Conservation (phyloP, 2,888 invertebrate genomes). For the Thera obeliscata region DNA sequence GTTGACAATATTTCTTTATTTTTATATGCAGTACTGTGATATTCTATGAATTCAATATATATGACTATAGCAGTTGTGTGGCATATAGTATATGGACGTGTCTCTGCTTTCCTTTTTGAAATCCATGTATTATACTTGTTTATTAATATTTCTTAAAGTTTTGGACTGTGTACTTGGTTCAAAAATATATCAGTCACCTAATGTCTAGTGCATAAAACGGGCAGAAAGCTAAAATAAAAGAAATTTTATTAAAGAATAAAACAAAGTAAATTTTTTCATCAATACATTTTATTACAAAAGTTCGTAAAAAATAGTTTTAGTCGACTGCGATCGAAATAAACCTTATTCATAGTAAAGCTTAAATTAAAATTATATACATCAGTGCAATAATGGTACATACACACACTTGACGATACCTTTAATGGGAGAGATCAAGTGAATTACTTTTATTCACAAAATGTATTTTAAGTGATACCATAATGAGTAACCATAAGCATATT, state of each 20-base stretch:
- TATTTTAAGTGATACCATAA: constrained; percentile 16
- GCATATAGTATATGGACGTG: too few relatives aligned
- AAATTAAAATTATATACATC: constrained; percentile 73
- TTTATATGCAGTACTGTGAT: too few relatives aligned
- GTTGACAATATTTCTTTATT: too few relatives aligned
- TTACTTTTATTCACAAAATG: constrained; percentile 22
- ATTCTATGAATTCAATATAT: too few relatives aligned
- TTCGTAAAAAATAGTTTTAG: constrained; percentile 68
- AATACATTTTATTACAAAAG: constrained; percentile 75
- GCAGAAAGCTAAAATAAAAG: too few relatives aligned
- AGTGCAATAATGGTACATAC: constrained; percentile 64
- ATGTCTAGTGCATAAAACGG: too few relatives aligned
- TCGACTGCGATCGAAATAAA: constrained; percentile 81
- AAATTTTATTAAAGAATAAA: not conserved
- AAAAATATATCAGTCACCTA: too few relatives aligned
- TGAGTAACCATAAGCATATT: not conserved
- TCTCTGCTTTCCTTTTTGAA: too few relatives aligned
- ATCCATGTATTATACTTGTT: too few relatives aligned
- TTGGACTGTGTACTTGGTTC: too few relatives aligned
- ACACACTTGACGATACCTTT: constrained; percentile 50
- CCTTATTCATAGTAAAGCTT: constrained; percentile 62
- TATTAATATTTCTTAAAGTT: too few relatives aligned
- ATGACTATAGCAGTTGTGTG: too few relatives aligned
- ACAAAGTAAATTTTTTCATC: constrained; percentile 37
- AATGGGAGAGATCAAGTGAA: constrained; percentile 63